Conservation (phyloP, 2,797 vertebrate genomes). For the Anomalospiza imberbis region DNA sequence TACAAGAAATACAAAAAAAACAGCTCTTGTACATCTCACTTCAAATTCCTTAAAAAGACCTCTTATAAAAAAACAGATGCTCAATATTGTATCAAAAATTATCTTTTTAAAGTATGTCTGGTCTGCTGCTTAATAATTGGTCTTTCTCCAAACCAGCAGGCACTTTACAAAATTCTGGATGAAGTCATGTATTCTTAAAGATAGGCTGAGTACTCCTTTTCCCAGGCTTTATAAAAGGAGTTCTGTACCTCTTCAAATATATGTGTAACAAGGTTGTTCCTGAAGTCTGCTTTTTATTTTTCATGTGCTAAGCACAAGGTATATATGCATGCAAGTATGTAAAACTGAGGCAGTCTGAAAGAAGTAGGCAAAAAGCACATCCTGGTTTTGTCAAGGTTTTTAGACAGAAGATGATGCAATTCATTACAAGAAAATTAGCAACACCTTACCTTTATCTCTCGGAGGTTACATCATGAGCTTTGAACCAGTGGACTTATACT, state of each 20-base stretch:
- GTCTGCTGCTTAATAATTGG: neutral
- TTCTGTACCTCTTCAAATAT: neutral
- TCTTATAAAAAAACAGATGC: neutral
- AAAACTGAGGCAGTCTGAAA: neutral
- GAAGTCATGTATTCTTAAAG: neutral
- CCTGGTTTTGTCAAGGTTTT: neutral
- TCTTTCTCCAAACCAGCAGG: neutral
- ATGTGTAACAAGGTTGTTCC: neutral
- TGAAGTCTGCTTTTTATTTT: neutral
- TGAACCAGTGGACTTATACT: neutral
- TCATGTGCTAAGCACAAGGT: neutral
- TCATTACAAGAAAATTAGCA: neutral
- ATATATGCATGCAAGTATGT: neutral
- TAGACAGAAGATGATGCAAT: neutral
- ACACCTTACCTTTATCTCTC: neutral
- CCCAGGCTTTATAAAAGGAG: neutral
- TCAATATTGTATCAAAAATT: neutral
- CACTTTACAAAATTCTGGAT: neutral
- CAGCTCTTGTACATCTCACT: neutral
- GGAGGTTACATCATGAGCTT: neutral
- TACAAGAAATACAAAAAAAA: neutral
- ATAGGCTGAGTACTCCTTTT: neutral
- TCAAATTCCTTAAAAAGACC: neutral
- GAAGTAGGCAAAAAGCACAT: neutral
- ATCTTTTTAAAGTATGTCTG: neutral